phyloP scores from a whole-genome alignment of 2,113 vertebrate genomes.

The Tonatia bakeri region DNA sequence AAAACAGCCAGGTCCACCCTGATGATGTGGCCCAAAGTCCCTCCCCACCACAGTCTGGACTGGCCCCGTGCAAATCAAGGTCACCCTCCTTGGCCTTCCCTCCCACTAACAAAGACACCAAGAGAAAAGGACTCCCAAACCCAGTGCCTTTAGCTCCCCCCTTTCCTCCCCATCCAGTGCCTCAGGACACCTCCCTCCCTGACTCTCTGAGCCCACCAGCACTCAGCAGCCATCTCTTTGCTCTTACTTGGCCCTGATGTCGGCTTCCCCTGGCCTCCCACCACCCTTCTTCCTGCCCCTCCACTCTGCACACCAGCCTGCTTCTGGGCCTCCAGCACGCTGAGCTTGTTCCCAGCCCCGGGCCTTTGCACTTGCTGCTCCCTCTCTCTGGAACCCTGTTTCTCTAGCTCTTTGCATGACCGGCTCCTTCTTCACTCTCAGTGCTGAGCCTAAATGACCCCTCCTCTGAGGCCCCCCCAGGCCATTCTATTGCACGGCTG shows the following conservation, averaged over 20 bases:
- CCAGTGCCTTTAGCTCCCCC: accelerated
- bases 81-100: not conserved
- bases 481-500: not conserved
- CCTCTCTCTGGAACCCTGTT: not conserved
- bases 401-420: not conserved
- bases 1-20: not conserved
- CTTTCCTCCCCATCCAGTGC: not conserved
- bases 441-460: not conserved
- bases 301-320: not conserved
- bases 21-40: not conserved
- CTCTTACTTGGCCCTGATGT: not conserved
- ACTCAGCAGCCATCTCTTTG: not conserved
- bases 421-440: not conserved
- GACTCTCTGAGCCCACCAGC: not conserved
- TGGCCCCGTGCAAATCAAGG: not conserved
- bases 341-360: accelerated
- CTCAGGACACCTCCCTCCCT: not conserved
- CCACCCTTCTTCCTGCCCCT: not conserved
- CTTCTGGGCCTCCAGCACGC: not conserved
- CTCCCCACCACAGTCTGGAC: not conserved
- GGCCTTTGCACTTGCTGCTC: not conserved
- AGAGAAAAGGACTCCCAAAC: not conserved
- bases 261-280: not conserved
- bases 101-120: not conserved
- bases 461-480: not conserved